phyloP scores from a whole-genome alignment of 1,140 invertebrate species.

The Hesperophylax magnus region DNA sequence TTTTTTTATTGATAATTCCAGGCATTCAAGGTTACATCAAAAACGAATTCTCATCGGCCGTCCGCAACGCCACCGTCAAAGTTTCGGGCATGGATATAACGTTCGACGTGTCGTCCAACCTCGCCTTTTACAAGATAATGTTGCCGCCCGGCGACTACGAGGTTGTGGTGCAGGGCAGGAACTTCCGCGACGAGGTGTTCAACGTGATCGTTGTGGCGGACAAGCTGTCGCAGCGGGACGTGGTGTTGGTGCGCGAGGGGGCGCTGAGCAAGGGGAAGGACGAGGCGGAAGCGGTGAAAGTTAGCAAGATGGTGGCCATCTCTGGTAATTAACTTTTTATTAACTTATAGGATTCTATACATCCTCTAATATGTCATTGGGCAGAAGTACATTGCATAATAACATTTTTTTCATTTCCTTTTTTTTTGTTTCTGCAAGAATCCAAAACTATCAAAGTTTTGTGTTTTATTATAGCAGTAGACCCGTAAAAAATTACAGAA shows the following conservation, averaged over 20 bases:
- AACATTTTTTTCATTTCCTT: no score
- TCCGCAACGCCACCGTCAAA: slow-evolving; percentile 80
- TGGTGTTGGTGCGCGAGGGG: slow-evolving; percentile 56
- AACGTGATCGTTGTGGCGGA: slow-evolving; percentile 63
- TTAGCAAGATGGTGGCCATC: slow-evolving; percentile 4
- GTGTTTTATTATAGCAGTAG: no score
- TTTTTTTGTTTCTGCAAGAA: no score
- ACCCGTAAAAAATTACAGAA: no score
- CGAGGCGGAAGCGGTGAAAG: neutral
- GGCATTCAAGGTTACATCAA: slow-evolving; percentile 83
- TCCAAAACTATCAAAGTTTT: no score
- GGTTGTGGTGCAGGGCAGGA: slow-evolving; percentile 72
- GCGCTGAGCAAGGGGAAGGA: neutral
- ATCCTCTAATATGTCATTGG: no score
- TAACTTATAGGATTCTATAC: no score
- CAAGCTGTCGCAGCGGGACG: slow-evolving; percentile 60
- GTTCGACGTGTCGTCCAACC: slow-evolving; percentile 76
- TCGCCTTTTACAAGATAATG: slow-evolving; percentile 79
- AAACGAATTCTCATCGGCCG: slow-evolving; percentile 74
- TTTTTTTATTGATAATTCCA: slow-evolving; percentile 53
- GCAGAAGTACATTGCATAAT: no score
- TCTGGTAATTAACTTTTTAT: neutral
- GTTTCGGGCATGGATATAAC: slow-evolving; percentile 72
- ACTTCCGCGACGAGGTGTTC: slow-evolving; percentile 70
- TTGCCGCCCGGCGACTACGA: slow-evolving; percentile 76